These are phyloP conservation scores for Strix occidentalis DNA, from an alignment of 2,797 vertebrate genomes.

Conservation along the genomic window DNA sequence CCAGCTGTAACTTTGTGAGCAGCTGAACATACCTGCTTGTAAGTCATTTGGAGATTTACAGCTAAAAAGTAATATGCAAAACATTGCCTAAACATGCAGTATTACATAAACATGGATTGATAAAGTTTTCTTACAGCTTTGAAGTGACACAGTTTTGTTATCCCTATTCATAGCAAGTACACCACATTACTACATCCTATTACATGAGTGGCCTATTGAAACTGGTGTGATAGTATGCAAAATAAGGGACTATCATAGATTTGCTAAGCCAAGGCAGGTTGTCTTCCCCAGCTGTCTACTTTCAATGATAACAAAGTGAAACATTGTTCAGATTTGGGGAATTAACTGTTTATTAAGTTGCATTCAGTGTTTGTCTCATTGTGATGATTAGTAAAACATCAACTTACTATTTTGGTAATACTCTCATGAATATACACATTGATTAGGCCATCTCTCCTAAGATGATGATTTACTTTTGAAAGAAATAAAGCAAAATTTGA, in stretches of 20 bases:
- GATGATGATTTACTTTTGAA: background rate
- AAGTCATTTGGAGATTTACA: background rate
- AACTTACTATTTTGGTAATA: background rate
- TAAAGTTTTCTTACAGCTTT: background rate
- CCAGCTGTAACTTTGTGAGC: background rate
- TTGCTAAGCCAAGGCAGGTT: too few species aligned
- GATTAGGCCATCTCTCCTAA: constrained; percentile 13
- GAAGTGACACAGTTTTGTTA: background rate
- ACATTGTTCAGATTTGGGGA: background rate
- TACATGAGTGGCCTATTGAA: background rate
- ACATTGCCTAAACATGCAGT: background rate
- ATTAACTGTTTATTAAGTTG: background rate
- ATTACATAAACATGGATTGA: background rate
- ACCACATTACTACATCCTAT: background rate
- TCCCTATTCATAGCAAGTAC: background rate
- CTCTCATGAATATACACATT: background rate
- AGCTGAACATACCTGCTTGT: background rate
- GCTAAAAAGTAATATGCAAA: background rate
- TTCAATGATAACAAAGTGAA: background rate
- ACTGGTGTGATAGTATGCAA: background rate
- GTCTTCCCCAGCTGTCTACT: background rate
- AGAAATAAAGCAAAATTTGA: constrained; percentile 21
- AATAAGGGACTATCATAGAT: background rate
- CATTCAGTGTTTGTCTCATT: background rate
- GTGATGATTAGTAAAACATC: constrained; percentile 1